Base-by-base conservation (phyloP, 2,888 invertebrate genomes). In the Rhorus exstirpatorius region DNA sequence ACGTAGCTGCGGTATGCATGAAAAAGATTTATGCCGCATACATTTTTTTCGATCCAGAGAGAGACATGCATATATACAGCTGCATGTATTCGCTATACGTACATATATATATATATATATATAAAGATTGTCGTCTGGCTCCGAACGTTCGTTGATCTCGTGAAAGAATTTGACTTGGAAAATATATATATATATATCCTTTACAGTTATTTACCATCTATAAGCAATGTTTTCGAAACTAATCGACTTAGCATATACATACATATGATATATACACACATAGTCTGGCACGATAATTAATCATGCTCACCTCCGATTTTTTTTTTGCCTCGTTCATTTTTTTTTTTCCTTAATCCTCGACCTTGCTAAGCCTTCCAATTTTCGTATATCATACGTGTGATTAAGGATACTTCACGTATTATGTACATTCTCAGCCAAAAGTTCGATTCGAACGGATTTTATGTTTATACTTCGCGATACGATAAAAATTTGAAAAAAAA, bases 181-280 rank as follows among this genome's bases (percentile, higher is more conserved):
- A 55, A 21, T n/a, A n/a, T n/a, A n/a, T n/a, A n/a, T n/a, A n/a
- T n/a, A 65, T 8, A 44, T 65, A 51, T 67, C 14, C n/a, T 75
- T 53, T 75, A 75, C 82, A 68, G 82, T 83, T 83, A 83, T 82
- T 79, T 41, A 60, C 55, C 46, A 55, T 35, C 44, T 41, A 75
- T 60, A 72, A 61, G 12, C 44, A 31, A 74, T 58, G 55, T 75
- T 79, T n/a, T 70, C 49, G 19, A 31, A 63, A 65, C 38, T 55
- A 17, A 67, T 51, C 61, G 61, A 51, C 19, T 51, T 19, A 6
- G 19, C 38, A 3, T 51, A 49, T 49, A 51, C 1, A 61, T 14
- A 26, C n/a, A n/a, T 12, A 51, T 24, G 17, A 2, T 24, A 17
- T 12, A 17, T 3, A 55, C 19, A 53, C 14, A 41, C 31, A 38